phyloP scores from a whole-genome alignment of 2,888 invertebrate species.

The Thymelicus lineola region DNA sequence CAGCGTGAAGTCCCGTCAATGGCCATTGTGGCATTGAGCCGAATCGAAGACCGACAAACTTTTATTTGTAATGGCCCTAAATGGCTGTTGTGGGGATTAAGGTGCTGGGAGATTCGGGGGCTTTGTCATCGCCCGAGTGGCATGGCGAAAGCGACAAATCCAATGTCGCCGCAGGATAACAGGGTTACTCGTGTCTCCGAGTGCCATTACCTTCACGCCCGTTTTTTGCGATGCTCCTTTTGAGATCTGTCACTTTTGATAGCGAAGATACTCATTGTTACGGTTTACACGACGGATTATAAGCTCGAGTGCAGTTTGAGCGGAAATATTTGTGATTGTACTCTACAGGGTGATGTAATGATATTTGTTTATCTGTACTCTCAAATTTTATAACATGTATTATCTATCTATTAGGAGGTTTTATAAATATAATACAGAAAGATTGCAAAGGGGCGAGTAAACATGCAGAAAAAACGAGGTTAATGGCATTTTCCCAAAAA shows the following conservation, averaged over 20 bases:
- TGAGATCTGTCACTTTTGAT: constrained; percentile 78
- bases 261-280: constrained; percentile 61
- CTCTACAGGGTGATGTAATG: constrained; percentile 3
- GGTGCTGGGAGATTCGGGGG: constrained; percentile 65
- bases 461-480: too few relatives aligned
- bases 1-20: constrained; percentile 81
- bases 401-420: too few relatives aligned
- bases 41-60: constrained; percentile 71
- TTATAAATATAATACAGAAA: too few relatives aligned
- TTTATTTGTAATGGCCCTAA: constrained; percentile 82
- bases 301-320: constrained; percentile 60
- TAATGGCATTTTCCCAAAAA: too few relatives aligned
- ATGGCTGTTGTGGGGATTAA: constrained; percentile 83
- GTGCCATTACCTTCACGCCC: constrained; percentile 47
- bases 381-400: too few relatives aligned
- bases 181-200: constrained; percentile 41
- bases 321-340: constrained; percentile 51
- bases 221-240: constrained; percentile 58
- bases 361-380: background rate
- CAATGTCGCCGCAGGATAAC: constrained; percentile 48
- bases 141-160: constrained; percentile 63
- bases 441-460: too few relatives aligned
- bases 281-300: constrained; percentile 59
- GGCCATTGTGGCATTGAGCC: constrained; percentile 73
- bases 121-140: constrained; percentile 72